phyloP scores from a whole-genome alignment of 2,113 vertebrate species.

The Centrocercus urophasianus region DNA sequence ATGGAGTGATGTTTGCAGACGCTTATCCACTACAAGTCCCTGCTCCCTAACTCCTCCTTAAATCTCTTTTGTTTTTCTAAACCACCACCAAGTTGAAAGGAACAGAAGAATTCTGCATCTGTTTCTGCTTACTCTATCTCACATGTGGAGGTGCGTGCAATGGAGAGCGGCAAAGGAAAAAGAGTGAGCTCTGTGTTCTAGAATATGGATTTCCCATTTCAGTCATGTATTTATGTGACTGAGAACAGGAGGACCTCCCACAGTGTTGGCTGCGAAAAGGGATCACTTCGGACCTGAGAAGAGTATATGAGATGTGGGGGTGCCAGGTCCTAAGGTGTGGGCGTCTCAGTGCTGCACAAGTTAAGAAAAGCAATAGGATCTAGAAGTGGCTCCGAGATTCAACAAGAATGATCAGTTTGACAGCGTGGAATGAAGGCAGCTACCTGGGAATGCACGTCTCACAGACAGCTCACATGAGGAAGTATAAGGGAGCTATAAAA shows the following conservation, averaged over 20 bases:
- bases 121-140: neutral
- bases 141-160: rapidly evolving
- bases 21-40: neutral
- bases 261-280: neutral
- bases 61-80: neutral
- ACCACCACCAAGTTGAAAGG: neutral
- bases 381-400: neutral
- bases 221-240: neutral
- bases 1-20: neutral
- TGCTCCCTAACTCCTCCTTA: neutral
- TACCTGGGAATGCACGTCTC: neutral
- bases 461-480: neutral
- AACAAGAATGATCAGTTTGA: neutral
- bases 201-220: neutral
- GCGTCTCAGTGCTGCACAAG: neutral
- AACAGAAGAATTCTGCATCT: neutral
- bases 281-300: neutral
- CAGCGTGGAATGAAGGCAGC: neutral
- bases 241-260: neutral
- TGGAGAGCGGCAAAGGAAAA: neutral
- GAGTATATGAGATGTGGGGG: rapidly evolving
- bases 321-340: neutral
- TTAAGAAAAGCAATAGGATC: neutral
- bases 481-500: neutral
- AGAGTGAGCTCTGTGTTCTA: neutral